Evolutionary conservation across 2,888 invertebrate genomes (phyloP), one percentile per base, ranked within the genome.

Genomic region (Melipona beecheii): DNA sequence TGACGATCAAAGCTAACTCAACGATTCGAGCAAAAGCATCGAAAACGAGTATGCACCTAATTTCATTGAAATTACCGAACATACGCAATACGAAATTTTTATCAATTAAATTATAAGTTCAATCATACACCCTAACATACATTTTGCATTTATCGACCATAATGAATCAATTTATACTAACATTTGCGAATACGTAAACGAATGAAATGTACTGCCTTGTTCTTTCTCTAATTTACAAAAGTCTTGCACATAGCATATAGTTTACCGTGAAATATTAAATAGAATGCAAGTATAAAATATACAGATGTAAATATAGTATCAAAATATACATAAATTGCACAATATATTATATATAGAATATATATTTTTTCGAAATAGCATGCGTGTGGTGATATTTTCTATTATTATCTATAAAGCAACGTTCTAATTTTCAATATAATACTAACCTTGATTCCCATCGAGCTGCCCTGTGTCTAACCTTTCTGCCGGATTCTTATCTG

Each of bases 401-500:
- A 49, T 19, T 31, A 17, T n/a, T 52, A 6, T 77, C 58, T 21
- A 52, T 58, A 78, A 64, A 70, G 15, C 56, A 36, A 56, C 19
- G 31, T 65, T 11, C 0, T 52, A 76, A 66, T 65, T 65, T 71
- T 24, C 1, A 31, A 43, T 19, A 43, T n/a, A 58, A 11, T 36
- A 91, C 92, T 86, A 75, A 93, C 93, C 93, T 91, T 91, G 92
- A 54, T 82, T 90, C 52, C 77, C 86, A 50, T 93, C 92, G 2
- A 83, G 75, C 75, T 92, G 93, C 36, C 92, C 92, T 0, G 91
- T 91, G 58, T 92, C 92, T 80, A 93, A 75, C 86, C 92, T 90
- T 21, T 93, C 91, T 62, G 83, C 65, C 21, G 89, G 85, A 77
- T 93, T 92, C 75, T 93, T 93, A 6, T 86, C 88, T 31, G 81